These are phyloP conservation scores for Spatula clypeata DNA, from an alignment of 2,797 vertebrate species.

Conservation along the genomic window DNA sequence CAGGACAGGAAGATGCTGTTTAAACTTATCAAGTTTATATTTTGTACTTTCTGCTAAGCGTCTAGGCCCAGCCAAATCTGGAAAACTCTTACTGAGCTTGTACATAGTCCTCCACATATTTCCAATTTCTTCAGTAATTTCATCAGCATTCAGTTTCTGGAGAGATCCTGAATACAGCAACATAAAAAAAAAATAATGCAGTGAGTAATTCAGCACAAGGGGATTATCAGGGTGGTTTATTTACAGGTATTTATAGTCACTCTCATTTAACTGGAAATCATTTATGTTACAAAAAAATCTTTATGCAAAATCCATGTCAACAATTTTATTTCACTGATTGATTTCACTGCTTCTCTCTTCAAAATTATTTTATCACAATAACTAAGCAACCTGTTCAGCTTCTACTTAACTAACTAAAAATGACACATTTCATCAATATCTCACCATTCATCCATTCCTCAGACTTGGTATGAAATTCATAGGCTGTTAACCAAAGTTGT, in stretches of 20 bases:
- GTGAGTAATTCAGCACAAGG: background rate
- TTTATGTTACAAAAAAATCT: background rate
- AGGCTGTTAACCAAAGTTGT: slow-evolving; percentile 91
- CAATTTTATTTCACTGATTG: background rate
- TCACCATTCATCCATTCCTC: slow-evolving; percentile 94
- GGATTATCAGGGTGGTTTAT: background rate
- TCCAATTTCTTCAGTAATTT: slow-evolving; percentile 88
- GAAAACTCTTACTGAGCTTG: slow-evolving; percentile 88
- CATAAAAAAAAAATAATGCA: background rate
- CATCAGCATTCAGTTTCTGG: slow-evolving; percentile 86
- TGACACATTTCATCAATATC: background rate
- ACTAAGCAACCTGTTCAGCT: background rate
- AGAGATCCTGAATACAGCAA: slow-evolving; percentile 85
- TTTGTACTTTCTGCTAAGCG: slow-evolving; percentile 87
- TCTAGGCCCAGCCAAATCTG: slow-evolving; percentile 83
- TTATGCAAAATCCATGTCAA: background rate
- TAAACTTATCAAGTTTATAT: slow-evolving; percentile 90
- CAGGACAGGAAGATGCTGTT: slow-evolving; percentile 90
- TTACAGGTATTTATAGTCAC: background rate
- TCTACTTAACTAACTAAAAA: background rate
- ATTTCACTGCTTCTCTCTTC: background rate
- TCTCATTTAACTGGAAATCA: background rate
- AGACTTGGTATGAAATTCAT: slow-evolving; percentile 89
- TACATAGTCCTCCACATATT: slow-evolving; percentile 91
- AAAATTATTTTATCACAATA: background rate